A percentile compares a stretch with the other conserved stretches of the same genome.
phyloP scores from a whole-genome alignment of 2,888 invertebrate genomes.

The Adela reaumurella region DNA sequence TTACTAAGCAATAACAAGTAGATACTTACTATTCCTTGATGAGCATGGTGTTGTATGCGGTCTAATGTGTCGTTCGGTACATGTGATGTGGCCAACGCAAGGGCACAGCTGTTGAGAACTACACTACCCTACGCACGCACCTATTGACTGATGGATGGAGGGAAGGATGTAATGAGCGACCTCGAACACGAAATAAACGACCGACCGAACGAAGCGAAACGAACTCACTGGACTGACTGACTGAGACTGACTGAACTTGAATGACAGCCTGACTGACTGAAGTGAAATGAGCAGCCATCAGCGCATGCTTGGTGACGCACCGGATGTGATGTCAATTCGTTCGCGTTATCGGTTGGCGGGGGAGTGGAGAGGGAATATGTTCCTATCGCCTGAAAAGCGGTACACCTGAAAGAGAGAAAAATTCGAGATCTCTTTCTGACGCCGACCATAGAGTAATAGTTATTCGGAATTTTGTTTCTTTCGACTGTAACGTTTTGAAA shows the following conservation, averaged over 20 bases:
- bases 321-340: slow-evolving; percentile 56
- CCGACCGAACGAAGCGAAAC: slow-evolving; percentile 23
- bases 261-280: slow-evolving; percentile 34
- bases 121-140: slow-evolving; percentile 30
- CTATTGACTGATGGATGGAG: slow-evolving; percentile 9
- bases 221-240: slow-evolving; percentile 51
- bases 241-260: slow-evolving; percentile 44
- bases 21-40: slow-evolving; percentile 74
- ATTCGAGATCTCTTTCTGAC: no score
- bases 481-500: no score
- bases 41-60: slow-evolving; percentile 56
- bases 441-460: no score
- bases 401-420: no score
- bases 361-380: no score
- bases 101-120: slow-evolving; percentile 27
- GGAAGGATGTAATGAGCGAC: slow-evolving; percentile 9
- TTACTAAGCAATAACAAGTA: slow-evolving; percentile 22
- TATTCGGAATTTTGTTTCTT: no score
- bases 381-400: no score
- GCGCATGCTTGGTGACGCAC: slow-evolving; percentile 65
- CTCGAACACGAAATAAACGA: slow-evolving; percentile 12
- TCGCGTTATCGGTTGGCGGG: no score
- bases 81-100: slow-evolving; percentile 29
- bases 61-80: slow-evolving; percentile 34
- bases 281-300: slow-evolving; percentile 46